Base-by-base conservation (phyloP, 2,888 invertebrate species). In the Metalampra italica region DNA sequence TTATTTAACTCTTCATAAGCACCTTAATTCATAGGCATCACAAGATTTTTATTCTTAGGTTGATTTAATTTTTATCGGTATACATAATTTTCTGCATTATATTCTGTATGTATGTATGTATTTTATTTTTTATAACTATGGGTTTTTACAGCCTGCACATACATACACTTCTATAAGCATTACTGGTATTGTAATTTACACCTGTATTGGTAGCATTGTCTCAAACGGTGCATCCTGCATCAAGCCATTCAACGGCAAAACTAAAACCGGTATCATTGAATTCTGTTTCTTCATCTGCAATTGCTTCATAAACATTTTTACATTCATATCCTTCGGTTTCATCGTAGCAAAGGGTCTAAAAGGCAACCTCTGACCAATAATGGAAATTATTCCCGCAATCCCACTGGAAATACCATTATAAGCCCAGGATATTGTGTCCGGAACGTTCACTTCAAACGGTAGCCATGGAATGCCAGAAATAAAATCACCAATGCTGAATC, bases 391-490 rank as follows among this genome's bases (percentile, higher is more conserved):
- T 39, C 75, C 62, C 0, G 76, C 59, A 42, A 88, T 78, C 5
- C 76, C 75, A 53, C 73, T 63, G 0, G 76, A 60, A 43, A 89
- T 78, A 5, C 77, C 77, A 54, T 82, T 74, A 47, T 77, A 78
- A 4, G 75, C 78, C 85, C 84, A 86, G 0, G 78, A 70, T 46
- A 92, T 77, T 0, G 90, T 77, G 57, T 93, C 92, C 2, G 93
- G 92, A 0, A 93, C 91, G 64, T 93, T 93, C 1, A 93, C 74
- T 74, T 93, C 91, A 46, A 93, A 78, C 0, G 93, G 93, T 14
- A 93, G 74, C 66, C 91, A 91, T 0, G 91, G 90, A 22, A 91
- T 86, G 5, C 76, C 71, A 12, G 88, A 84, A 50, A 92, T 91
- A 44, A 91, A 71, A 34, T 79, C 81, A 4, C 91, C 90, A 11